Evolutionary conservation across 1,140 invertebrate genomes (phyloP).

Genomic region (Ladona fulva): DNA sequence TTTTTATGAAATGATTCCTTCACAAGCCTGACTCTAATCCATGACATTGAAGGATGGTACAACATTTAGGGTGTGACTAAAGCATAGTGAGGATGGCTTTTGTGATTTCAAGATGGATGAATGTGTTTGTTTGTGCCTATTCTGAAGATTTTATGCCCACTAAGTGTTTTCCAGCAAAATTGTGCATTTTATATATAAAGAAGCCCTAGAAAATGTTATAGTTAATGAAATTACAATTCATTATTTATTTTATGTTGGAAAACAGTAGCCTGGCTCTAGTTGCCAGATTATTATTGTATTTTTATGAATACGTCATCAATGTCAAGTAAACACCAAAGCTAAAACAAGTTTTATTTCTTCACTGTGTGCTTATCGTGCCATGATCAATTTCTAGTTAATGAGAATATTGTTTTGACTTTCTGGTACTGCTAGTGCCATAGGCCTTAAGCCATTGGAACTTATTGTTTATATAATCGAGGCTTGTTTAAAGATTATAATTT

Average conservation of each 20-base stretch:
- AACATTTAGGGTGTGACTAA: not conserved
- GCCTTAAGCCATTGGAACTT: not conserved
- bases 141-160: not conserved
- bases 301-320: not conserved
- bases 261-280: not conserved
- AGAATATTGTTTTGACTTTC: not conserved
- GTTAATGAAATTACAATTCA: not conserved
- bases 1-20: too few species aligned
- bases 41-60: not conserved
- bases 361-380: not conserved
- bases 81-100: not conserved
- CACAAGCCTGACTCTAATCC: too few species aligned
- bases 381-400: not conserved
- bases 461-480: not conserved
- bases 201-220: not conserved
- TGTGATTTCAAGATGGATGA: not conserved
- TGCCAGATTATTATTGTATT: not conserved
- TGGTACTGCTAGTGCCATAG: not conserved
- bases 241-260: not conserved
- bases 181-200: not conserved
- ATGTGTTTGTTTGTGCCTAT: not conserved
- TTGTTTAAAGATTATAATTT: not conserved
- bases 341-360: not conserved
- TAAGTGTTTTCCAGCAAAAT: conserved; percentile 5
- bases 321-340: not conserved